Evolutionary conservation across 2,797 vertebrate genomes (phyloP).

Genomic region (Chaetophractus vellerosus): DNA sequence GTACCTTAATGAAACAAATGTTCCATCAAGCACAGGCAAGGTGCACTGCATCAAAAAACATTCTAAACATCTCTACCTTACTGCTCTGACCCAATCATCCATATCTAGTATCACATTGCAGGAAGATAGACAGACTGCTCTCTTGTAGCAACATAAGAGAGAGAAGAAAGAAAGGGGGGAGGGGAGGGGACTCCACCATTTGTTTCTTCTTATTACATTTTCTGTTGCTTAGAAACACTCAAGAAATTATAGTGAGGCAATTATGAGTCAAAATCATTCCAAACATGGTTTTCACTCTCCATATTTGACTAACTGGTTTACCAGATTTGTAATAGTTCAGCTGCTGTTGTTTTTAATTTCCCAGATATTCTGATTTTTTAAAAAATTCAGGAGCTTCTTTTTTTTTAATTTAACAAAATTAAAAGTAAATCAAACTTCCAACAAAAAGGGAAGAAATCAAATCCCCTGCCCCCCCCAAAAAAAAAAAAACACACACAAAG

Average conservation of each 20-base stretch:
- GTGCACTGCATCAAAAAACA: not conserved
- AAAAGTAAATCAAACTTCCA: constrained; percentile 61
- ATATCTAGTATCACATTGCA: not conserved
- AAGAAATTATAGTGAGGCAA: constrained; percentile 72
- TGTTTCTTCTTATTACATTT: constrained; percentile 75
- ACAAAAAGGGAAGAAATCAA: not conserved
- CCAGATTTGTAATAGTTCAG: constrained; percentile 69
- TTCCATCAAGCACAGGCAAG: not conserved
- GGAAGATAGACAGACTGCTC: not conserved
- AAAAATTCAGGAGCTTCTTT: constrained; percentile 54
- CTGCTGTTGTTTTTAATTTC: constrained; percentile 78
- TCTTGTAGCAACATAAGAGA: not conserved
- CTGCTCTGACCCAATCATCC: not conserved
- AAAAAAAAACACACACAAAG: not conserved
- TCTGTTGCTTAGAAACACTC: constrained; percentile 80
- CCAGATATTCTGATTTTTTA: constrained; percentile 74
- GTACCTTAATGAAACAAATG: not conserved
- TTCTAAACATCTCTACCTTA: not conserved
- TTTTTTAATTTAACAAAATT: constrained; percentile 45
- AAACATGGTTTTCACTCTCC: constrained; percentile 70
- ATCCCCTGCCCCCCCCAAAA: too few species aligned
- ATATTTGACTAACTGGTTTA: constrained; percentile 74
- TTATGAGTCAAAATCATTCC: constrained; percentile 74
- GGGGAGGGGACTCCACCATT: not conserved
- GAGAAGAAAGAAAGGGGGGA: not conserved